These are phyloP conservation scores for Parazoanthus swiftii DNA, from an alignment of 92 coral and sea anemone genomes.

Conservation along the genomic window DNA sequence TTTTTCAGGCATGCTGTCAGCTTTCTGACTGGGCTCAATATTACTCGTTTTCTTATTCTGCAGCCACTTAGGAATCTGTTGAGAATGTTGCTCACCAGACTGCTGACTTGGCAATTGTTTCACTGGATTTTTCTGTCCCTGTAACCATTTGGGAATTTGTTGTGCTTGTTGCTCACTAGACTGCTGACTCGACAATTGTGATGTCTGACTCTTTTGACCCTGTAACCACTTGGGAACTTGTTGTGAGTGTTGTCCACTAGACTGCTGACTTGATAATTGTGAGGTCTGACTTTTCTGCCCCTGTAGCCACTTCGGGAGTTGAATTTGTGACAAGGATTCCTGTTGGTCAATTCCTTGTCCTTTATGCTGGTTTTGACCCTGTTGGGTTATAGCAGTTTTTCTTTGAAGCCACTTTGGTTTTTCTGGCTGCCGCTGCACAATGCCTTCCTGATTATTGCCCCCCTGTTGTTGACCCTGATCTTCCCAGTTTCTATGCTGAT, in stretches of 20 bases:
- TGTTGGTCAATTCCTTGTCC: constrained; percentile 23
- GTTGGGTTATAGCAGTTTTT: constrained; percentile 1
- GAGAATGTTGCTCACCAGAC: background rate
- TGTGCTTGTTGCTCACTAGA: no score
- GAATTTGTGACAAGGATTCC: constrained; percentile 12
- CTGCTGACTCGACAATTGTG: background rate
- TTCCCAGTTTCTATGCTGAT: constrained; percentile 21
- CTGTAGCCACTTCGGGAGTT: constrained; percentile 56
- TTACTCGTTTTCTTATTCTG: constrained; percentile 1
- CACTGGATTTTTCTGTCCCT: background rate
- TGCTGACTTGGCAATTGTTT: background rate
- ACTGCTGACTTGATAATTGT: background rate
- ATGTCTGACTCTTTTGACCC: background rate
- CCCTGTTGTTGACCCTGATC: background rate
- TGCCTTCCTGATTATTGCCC: background rate
- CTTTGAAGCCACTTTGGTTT: constrained; percentile 38
- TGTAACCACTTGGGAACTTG: constrained; percentile 31
- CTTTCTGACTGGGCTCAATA: constrained; percentile 29
- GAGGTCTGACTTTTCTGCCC: constrained; percentile 21
- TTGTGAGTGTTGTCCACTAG: background rate
- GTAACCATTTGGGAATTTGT: background rate
- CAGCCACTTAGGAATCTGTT: background rate
- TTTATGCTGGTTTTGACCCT: constrained; percentile 4
- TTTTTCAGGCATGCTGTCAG: background rate
- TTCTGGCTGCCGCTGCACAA: constrained; percentile 30